A percentile compares a stretch with the other conserved stretches of the same genome.
Evolutionary conservation across 1,140 invertebrate genomes (phyloP).

Genomic region (Danaus plexippus): DNA sequence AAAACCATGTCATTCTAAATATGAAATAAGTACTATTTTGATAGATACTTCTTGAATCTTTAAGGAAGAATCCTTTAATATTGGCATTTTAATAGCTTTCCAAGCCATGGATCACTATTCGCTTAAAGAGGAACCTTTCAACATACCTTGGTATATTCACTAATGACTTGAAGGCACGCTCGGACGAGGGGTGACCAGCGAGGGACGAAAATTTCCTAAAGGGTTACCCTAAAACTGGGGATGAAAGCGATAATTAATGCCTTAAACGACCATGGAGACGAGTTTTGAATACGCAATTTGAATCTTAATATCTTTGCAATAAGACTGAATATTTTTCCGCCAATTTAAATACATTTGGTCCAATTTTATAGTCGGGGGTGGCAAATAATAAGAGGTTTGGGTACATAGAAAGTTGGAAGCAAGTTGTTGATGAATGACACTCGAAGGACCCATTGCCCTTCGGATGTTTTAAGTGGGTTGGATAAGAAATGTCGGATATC

Average conservation of each 20-base stretch:
- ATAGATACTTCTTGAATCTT: no score
- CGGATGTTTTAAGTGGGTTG: conserved; percentile 68
- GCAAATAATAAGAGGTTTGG: conserved; percentile 68
- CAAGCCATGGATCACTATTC: no score
- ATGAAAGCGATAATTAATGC: conserved; percentile 65
- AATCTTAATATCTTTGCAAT: conserved; percentile 22
- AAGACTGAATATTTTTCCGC: conserved; percentile 26
- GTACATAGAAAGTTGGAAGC: conserved; percentile 65
- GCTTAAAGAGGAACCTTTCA: conserved; percentile 24
- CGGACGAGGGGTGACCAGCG: conserved; percentile 64
- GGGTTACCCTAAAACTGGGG: conserved; percentile 64
- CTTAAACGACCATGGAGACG: conserved; percentile 53
- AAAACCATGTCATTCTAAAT: conserved; percentile 8
- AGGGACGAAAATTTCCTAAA: conserved; percentile 67
- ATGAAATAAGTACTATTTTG: no score
- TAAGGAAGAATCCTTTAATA: no score
- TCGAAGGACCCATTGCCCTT: conserved; percentile 68
- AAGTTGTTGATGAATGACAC: conserved; percentile 71
- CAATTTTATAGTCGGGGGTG: conserved; percentile 67
- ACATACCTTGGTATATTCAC: conserved; percentile 53
- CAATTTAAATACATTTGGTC: conserved; percentile 44
- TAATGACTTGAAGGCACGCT: conserved; percentile 62
- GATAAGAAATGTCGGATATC: conserved; percentile 70
- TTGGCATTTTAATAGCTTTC: no score
- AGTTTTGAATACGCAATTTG: conserved; percentile 15